phyloP scores from a whole-genome alignment of 2,113 vertebrate genomes.

The Cyanistes caeruleus region DNA sequence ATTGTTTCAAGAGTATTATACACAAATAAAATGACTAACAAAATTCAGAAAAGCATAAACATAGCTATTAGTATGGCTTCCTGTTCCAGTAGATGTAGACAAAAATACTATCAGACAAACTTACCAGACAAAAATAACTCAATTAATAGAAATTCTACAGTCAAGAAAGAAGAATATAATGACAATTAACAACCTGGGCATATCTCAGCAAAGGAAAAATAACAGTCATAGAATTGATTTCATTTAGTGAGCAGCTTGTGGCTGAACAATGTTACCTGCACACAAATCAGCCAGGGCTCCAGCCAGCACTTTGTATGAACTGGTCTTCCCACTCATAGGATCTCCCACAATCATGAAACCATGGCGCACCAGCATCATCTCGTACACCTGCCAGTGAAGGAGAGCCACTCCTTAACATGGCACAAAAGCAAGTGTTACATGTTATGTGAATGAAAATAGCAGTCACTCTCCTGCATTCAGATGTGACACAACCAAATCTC shows the following conservation, averaged over 20 bases:
- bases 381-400: slow-evolving; percentile 82
- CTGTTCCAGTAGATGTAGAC: background rate
- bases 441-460: background rate
- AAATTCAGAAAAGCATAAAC: background rate
- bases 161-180: background rate
- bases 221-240: background rate
- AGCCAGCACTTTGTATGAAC: slow-evolving; percentile 86
- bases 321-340: slow-evolving; percentile 88
- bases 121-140: background rate
- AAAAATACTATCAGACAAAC: background rate
- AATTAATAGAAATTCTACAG: background rate
- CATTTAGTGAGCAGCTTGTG: background rate
- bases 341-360: slow-evolving; percentile 95
- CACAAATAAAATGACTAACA: background rate
- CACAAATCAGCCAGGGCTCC: slow-evolving; percentile 82
- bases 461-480: background rate
- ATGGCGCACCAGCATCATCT: slow-evolving; percentile 95
- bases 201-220: background rate
- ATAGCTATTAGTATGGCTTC: background rate
- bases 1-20: background rate
- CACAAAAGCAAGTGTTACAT: background rate
- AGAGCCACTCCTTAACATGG: background rate
- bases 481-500: background rate
- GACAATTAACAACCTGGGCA: background rate
- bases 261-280: slow-evolving; percentile 68